Evolutionary conservation across 64 coral and sea anemone genomes (phyloP).

Genomic region (Montipora foliosa): DNA sequence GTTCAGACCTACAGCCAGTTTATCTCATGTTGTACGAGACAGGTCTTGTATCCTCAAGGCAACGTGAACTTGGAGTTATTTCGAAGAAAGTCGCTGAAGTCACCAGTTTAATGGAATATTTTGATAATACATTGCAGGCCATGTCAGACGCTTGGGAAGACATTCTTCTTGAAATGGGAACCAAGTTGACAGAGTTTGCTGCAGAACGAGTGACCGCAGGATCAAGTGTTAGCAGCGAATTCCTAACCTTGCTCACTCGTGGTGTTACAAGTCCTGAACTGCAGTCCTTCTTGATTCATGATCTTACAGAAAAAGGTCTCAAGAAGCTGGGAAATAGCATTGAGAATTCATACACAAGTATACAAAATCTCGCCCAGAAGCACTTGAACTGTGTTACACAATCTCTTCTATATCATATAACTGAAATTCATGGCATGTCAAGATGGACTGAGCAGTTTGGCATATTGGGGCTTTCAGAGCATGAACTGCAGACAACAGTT

Average conservation of each 20-base stretch:
- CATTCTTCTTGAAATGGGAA: slow-evolving; percentile 93
- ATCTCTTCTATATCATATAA: slow-evolving; percentile 88
- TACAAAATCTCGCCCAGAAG: slow-evolving; percentile 89
- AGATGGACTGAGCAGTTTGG: slow-evolving; percentile 93
- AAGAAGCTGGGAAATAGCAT: slow-evolving; percentile 95
- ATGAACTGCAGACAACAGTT: slow-evolving; percentile 32
- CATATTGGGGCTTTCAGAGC: slow-evolving; percentile 79
- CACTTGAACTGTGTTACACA: slow-evolving; percentile 88
- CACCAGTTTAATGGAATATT: slow-evolving; percentile 79
- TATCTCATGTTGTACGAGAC: slow-evolving; percentile 75
- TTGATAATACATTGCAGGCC: slow-evolving; percentile 77
- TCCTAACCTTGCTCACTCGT: slow-evolving; percentile 88
- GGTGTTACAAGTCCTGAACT: slow-evolving; percentile 91
- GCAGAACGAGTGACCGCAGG: slow-evolving; percentile 73
- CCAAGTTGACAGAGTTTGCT: slow-evolving; percentile 87
- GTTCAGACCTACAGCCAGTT: slow-evolving; percentile 1
- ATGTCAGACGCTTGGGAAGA: slow-evolving; percentile 99
- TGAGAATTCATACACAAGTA: slow-evolving; percentile 96
- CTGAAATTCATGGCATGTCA: slow-evolving; percentile 94
- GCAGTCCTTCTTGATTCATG: slow-evolving; percentile 88
- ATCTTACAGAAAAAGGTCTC: slow-evolving; percentile 96
- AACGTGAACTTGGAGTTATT: slow-evolving; percentile 74
- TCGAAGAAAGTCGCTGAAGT: slow-evolving; percentile 89
- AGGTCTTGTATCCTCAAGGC: slow-evolving; percentile 60
- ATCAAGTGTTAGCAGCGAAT: slow-evolving; percentile 84